Base-by-base conservation (phyloP, 2,113 vertebrate species). In the Sturnira hondurensis region DNA sequence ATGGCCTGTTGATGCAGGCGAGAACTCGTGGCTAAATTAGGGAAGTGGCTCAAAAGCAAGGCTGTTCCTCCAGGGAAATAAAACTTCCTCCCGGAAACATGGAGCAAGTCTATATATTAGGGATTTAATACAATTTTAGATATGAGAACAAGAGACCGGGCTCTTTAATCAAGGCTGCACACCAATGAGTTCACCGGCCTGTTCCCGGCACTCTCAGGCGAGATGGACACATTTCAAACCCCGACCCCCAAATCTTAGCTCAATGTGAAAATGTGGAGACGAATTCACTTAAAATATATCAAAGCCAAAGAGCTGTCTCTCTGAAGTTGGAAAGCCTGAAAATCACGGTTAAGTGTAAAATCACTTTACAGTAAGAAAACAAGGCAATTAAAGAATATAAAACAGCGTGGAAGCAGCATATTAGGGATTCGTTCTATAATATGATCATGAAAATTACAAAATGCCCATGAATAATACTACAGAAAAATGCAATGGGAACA, bases 41-140 rank as follows among this genome's bases (percentile, higher is more conserved):
- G 50, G 52, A 76, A 96, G n/a, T 78, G 65, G 82, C 52, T 88
- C 10, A 71, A 95, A 76, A 88, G 24, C 33, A 86, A 68, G 26
- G 2, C 15, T 89, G 1, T 91, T 91, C 91, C 52, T 87, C 73
- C 26, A 68, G 41, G 36, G 28, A 95, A 96, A 91, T 68, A 96
- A 97, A 71, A 28, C 9, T 91, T 85, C 31, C 12, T 95, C 43
- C 54, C 50, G 17, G 38, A 89, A 92, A 76, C 47, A 71, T 5
- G 33, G n/a, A 81, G 28, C 26, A 86, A 86, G 41, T 26, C 36
- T 36, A 63, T n/a, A 77, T 15, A 38, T 22, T 45, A 26, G 38
- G 10, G 9, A 19, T 45, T 82, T 90, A 81, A 88, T 94, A 91
- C 47, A 70, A 91, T 78, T 68, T 95, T 20, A 89, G 73, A 61